Base-by-base conservation (phyloP, 2,113 vertebrate species). In the Podarcis raffonei region DNA sequence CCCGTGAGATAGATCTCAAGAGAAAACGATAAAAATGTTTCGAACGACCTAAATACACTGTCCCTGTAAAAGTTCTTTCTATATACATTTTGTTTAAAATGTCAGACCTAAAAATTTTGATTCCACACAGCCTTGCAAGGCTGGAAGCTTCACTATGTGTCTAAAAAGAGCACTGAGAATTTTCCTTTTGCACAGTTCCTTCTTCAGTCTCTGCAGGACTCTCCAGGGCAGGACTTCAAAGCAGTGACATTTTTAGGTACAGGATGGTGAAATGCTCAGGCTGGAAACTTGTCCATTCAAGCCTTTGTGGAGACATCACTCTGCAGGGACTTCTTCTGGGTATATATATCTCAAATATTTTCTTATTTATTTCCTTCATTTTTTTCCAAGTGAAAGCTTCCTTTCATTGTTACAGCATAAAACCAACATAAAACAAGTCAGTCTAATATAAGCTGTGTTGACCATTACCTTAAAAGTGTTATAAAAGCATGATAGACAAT, bases 171-270 rank as follows among this genome's bases (percentile, higher is more conserved):
- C 91, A 86, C 0, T 65, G 86, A 91, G 20, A 53, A 62, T 87
- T 87, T 93, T 91, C 37, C 75, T 30, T 90, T 93, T 90, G 85
- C 87, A 87, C 18, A 85, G 80, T 71, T 90, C 86, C 84, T 94
- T 92, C 91, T 79, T 94, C 23, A 84, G 48, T 72, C 88, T 78
- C 85, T 90, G 53, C 37, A 85, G 89, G 83, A 83, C 88, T 91
- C 8, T 11, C 66, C 89, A 75, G 77, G 90, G 89, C 65, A 90
- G 82, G 62, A 88, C 65, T 92, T 93, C 88, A 92, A 94, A 85
- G 74, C 89, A 89, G 62, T 92, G 90, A 92, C 88, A 92, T 93
- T 94, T 95, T 92, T 85, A 92, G 92, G 90, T 75, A 91, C 27
- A 65, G 37, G 89, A 81, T 81, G 81, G 69, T 30, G 86, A 48